Percentiles rank a stretch among this genome's conserved stretches.
phyloP scores from a whole-genome alignment of 2,888 invertebrate genomes.

The Pseudanteris insignis region DNA sequence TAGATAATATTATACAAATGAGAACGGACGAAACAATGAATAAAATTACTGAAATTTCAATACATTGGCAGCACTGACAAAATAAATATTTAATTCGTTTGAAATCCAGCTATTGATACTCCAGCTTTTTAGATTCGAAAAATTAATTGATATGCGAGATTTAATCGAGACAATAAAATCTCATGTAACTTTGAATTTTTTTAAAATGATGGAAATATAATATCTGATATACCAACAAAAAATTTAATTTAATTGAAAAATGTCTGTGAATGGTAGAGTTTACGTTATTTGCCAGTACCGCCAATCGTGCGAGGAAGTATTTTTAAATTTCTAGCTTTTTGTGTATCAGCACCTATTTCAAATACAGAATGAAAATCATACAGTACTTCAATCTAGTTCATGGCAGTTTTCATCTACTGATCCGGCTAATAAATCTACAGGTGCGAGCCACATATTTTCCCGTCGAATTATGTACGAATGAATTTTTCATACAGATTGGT shows the following conservation, averaged over 20 bases:
- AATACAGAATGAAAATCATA: conserved; percentile 39
- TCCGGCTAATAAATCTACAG: conserved; percentile 48
- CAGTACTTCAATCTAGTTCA: conserved; percentile 46
- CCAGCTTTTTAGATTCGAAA: no score
- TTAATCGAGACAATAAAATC: no score
- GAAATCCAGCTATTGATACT: no score
- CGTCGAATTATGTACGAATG: conserved; percentile 26
- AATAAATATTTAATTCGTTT: neutral
- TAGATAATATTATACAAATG: no score
- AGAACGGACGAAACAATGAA: no score
- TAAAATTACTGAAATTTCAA: conserved; percentile 10
- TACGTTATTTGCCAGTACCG: conserved; percentile 36
- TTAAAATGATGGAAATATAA: no score
- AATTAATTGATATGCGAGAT: no score
- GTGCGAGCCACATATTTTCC: conserved; percentile 45
- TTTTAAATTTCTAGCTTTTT: conserved; percentile 46
- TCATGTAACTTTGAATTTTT: no score
- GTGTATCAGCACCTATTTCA: conserved; percentile 44
- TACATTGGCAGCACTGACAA: conserved; percentile 10
- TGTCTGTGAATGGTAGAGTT: no score
- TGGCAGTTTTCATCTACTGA: conserved; percentile 47
- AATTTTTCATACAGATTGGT: conserved; percentile 18
- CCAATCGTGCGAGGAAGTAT: conserved; percentile 30
- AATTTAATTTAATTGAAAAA: no score
- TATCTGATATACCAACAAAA: no score